A percentile compares a stretch with the other conserved stretches of the same genome.
phyloP scores from a whole-genome alignment of 2,888 invertebrate genomes.

The Serrognathus titanus region DNA sequence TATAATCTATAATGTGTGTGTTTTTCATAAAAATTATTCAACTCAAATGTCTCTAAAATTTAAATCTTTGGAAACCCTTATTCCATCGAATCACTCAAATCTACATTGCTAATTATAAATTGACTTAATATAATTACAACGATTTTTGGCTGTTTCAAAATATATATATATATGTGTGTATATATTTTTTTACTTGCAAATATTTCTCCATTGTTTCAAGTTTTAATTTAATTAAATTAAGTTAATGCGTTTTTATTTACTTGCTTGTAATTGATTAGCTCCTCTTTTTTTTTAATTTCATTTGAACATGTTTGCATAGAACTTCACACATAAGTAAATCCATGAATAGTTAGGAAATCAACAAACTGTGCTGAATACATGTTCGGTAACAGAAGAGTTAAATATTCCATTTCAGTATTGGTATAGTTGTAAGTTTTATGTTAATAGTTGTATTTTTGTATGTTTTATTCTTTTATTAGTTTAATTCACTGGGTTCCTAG shows the following conservation, averaged over 20 bases:
- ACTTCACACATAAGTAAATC: background rate
- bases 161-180: too few relatives aligned
- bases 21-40: too few relatives aligned
- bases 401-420: conserved; percentile 31
- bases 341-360: background rate
- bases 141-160: too few relatives aligned
- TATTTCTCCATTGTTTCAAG: too few relatives aligned
- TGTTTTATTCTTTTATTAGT: conserved; percentile 8
- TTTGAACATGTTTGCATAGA: background rate
- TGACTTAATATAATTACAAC: too few relatives aligned
- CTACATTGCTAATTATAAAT: too few relatives aligned
- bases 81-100: background rate
- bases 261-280: conserved; percentile 2
- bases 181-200: too few relatives aligned
- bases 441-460: conserved; percentile 23
- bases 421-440: conserved; percentile 25
- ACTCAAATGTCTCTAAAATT: background rate
- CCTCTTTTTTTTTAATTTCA: background rate
- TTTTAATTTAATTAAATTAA: too few relatives aligned
- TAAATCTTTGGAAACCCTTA: background rate
- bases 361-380: background rate
- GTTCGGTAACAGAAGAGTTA: conserved; percentile 2
- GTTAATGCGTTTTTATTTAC: conserved; percentile 1
- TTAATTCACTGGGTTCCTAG: conserved; percentile 10
- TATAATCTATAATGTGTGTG: too few relatives aligned